phyloP scores from a whole-genome alignment of 1,140 invertebrate genomes.

The Heliconius melpomene region DNA sequence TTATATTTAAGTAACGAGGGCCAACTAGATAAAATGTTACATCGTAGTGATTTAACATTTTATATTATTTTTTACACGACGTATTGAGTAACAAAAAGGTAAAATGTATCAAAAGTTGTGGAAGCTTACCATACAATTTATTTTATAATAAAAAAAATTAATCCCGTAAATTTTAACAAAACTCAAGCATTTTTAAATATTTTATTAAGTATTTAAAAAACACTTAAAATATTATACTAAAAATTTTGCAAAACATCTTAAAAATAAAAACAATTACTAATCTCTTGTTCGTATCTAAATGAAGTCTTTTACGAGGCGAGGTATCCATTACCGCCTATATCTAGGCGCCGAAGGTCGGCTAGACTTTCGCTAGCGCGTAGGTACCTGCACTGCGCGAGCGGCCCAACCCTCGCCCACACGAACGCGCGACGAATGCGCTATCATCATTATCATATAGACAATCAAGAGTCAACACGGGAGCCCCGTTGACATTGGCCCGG shows the following conservation, averaged over 20 bases:
- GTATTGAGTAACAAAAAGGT: no score
- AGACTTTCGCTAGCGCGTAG: conserved; percentile 69
- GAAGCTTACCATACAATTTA: no score
- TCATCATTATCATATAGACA: conserved; percentile 66
- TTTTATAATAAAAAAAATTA: no score
- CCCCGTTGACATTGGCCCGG: conserved; percentile 75
- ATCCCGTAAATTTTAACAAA: no score
- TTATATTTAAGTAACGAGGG: conserved; percentile 5
- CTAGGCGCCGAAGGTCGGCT: conserved; percentile 74
- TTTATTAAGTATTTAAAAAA: no score
- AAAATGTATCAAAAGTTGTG: no score
- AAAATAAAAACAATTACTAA: neutral
- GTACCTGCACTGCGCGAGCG: conserved; percentile 56
- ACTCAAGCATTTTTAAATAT: no score
- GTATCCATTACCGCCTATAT: conserved; percentile 69
- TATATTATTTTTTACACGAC: no score
- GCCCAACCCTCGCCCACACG: conserved; percentile 70
- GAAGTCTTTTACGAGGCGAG: conserved; percentile 56
- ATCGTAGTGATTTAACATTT: neutral
- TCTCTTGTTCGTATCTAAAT: conserved; percentile 39
- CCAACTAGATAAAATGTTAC: neutral
- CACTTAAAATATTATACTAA: no score
- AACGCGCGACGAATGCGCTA: conserved; percentile 51
- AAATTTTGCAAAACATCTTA: neutral
- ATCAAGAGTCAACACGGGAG: conserved; percentile 64